Evolutionary conservation across 2,888 invertebrate species (phyloP).

Genomic region (Acrobasis repandana): DNA sequence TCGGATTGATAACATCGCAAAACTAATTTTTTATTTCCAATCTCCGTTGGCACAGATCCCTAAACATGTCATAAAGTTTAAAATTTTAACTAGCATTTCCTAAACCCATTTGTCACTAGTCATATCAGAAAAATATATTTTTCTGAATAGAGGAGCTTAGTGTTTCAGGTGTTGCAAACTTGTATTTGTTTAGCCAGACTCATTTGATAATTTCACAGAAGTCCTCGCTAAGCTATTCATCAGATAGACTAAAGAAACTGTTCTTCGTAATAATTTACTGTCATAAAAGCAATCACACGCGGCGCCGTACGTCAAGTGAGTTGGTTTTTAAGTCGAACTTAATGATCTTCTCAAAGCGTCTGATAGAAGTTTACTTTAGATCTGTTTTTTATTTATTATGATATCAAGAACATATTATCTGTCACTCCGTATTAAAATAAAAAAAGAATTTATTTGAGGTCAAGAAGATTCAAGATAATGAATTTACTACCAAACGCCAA

Average conservation of each 20-base stretch:
- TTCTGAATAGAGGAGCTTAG: conserved; percentile 31
- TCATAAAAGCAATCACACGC: conserved; percentile 34
- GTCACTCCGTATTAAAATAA: not conserved
- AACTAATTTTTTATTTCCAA: conserved; percentile 21
- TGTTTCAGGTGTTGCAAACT: conserved; percentile 25
- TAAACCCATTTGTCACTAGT: conserved; percentile 54
- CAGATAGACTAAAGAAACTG: conserved; percentile 35
- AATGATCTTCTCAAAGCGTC: not conserved
- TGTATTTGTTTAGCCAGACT: conserved; percentile 24
- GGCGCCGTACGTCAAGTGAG: conserved; percentile 32
- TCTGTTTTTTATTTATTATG: not conserved
- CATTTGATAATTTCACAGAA: conserved; percentile 29
- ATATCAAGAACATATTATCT: not conserved
- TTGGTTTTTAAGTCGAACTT: conserved; percentile 35
- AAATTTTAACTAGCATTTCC: conserved; percentile 55
- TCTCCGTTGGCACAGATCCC: conserved; percentile 52
- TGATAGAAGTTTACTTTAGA: not conserved
- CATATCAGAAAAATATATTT: conserved; percentile 42
- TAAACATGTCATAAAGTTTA: conserved; percentile 51
- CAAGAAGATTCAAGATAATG: no score
- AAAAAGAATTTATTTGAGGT: no score
- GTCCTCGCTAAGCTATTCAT: conserved; percentile 33
- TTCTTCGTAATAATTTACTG: conserved; percentile 40
- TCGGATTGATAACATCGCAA: not conserved
- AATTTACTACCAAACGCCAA: not conserved